These are phyloP conservation scores for Nymphalis urticae DNA, from an alignment of 2,888 invertebrate genomes.

Conservation along the genomic window DNA sequence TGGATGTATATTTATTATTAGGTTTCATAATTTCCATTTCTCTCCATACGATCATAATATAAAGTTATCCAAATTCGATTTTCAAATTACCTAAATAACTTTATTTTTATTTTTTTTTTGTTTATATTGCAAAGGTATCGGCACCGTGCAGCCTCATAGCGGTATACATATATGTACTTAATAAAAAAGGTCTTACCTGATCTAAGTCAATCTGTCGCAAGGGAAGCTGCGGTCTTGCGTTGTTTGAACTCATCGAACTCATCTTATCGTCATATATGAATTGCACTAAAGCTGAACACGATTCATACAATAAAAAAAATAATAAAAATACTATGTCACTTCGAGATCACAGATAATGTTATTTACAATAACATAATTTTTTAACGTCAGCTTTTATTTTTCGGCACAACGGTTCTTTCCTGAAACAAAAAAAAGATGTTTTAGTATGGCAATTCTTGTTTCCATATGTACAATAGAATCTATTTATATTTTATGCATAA, in stretches of 20 bases:
- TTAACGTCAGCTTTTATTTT: constrained; percentile 36
- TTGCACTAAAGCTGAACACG: constrained; percentile 48
- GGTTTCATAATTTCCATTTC: no score
- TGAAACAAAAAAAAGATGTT: constrained; percentile 50
- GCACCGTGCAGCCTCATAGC: no score
- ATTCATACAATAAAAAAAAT: constrained; percentile 42
- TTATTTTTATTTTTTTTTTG: no score
- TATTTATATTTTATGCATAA: no score
- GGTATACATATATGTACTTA: background rate
- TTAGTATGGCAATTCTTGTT: background rate
- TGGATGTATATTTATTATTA: no score
- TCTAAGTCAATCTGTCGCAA: constrained; percentile 90
- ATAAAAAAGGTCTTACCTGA: constrained; percentile 67
- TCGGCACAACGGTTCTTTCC: constrained; percentile 50
- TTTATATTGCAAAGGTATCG: no score
- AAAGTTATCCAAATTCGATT: no score
- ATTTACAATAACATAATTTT: constrained; percentile 59
- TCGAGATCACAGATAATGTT: constrained; percentile 65
- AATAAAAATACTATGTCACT: constrained; percentile 53
- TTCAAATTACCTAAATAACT: no score
- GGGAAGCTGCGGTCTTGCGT: constrained; percentile 74
- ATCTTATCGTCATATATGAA: constrained; percentile 48
- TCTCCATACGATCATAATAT: no score
- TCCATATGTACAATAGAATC: no score
- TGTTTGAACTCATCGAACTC: constrained; percentile 57